phyloP scores from a whole-genome alignment of 2,888 invertebrate genomes.

The Leuctra nigra region DNA sequence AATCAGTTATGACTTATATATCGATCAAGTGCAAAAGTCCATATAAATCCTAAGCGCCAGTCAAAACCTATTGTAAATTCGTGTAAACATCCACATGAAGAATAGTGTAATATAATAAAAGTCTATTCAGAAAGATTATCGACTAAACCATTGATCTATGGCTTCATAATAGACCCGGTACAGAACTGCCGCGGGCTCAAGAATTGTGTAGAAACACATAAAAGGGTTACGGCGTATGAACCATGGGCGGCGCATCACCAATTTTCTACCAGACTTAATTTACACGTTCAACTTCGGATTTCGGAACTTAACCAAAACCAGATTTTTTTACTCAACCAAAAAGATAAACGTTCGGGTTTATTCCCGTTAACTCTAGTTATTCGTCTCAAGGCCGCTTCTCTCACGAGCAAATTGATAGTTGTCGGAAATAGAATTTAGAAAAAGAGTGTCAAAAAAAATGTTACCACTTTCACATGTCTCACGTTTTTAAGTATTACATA shows the following conservation, averaged over 20 bases:
- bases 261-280: background rate
- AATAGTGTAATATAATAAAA: no score
- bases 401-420: constrained; percentile 11
- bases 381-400: background rate
- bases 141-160: no score
- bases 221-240: background rate
- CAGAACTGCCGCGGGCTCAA: background rate
- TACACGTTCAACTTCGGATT: background rate
- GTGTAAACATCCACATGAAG: no score
- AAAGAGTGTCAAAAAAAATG: background rate
- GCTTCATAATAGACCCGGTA: background rate
- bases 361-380: background rate
- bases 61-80: no score
- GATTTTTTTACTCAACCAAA: background rate
- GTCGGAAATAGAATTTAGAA: background rate
- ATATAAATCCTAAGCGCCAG: no score
- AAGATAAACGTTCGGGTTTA: background rate
- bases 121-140: no score
- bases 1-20: no score
- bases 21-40: no score
- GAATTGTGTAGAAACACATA: background rate
- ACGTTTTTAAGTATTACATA: no score
- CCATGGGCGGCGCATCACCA: background rate
- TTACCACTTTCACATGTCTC: no score
- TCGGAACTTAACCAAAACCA: no score